Evolutionary conservation across 2,888 invertebrate species (phyloP).

Genomic region (Drosophila nigricruria): DNA sequence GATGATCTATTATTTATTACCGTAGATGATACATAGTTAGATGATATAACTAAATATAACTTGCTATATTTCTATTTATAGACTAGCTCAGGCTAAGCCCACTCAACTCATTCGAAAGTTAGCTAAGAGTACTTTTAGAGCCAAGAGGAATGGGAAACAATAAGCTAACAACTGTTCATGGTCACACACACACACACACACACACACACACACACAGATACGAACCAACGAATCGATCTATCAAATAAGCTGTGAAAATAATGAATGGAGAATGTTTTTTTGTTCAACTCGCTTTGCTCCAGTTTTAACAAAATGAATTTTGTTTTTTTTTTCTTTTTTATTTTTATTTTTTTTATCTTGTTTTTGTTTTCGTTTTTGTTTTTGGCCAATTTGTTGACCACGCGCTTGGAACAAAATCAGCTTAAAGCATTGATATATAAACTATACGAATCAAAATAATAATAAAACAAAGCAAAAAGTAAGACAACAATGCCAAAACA

Average conservation of each 20-base stretch:
- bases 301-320: constrained; percentile 50
- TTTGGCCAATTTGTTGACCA: constrained; percentile 51
- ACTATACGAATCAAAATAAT: constrained; percentile 44
- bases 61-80: constrained; percentile 2
- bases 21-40: neutral
- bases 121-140: neutral
- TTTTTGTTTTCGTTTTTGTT: constrained; percentile 27
- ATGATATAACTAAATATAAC: constrained; percentile 4
- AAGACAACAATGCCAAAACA: constrained; percentile 19
- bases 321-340: neutral
- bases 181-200: constrained; percentile 14
- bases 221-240: constrained; percentile 3
- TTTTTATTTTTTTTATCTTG: neutral
- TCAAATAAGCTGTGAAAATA: constrained; percentile 28
- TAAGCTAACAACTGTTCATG: constrained; percentile 6
- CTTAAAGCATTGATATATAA: constrained; percentile 34
- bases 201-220: constrained; percentile 11
- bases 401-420: constrained; percentile 30
- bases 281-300: constrained; percentile 52
- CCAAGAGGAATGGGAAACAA: constrained; percentile 5
- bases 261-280: constrained; percentile 42
- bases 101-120: neutral
- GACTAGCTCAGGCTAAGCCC: neutral
- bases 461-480: constrained; percentile 32
- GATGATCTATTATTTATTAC: neutral